These are phyloP conservation scores for Caradrina clavipalpis DNA, from an alignment of 2,888 invertebrate genomes.

Conservation along the genomic window DNA sequence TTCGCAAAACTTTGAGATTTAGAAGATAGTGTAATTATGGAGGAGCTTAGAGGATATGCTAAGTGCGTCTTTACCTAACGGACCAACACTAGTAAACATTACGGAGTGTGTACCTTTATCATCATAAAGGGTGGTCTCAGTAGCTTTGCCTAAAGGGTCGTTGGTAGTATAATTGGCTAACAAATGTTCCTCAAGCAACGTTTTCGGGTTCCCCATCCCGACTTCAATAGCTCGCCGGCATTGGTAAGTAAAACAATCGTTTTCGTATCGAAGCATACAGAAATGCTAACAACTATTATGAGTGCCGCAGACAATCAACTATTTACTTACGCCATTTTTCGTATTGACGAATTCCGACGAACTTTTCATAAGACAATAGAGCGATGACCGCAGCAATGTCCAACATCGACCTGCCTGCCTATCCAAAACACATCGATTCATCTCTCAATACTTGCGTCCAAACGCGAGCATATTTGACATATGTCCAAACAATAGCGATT, in stretches of 20 bases:
- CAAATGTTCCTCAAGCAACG: background rate
- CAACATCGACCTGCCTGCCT: slow-evolving; percentile 6
- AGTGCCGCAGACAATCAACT: slow-evolving; percentile 26
- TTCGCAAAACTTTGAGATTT: slow-evolving; percentile 35
- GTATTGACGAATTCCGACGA: slow-evolving; percentile 24
- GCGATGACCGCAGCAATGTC: slow-evolving; percentile 14
- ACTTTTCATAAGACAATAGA: slow-evolving; percentile 41
- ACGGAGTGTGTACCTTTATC: background rate
- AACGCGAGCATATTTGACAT: slow-evolving; percentile 55
- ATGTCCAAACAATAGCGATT: slow-evolving; percentile 50
- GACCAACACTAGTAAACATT: background rate
- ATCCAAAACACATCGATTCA: slow-evolving; percentile 41
- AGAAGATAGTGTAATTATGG: slow-evolving; percentile 41
- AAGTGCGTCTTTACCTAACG: background rate
- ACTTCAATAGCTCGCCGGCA: background rate
- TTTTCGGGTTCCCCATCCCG: background rate
- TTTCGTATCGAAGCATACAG: slow-evolving; percentile 9
- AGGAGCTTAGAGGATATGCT: slow-evolving; percentile 24
- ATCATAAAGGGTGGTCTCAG: background rate
- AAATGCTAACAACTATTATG: slow-evolving; percentile 20
- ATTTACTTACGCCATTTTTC: slow-evolving; percentile 24
- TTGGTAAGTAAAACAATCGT: slow-evolving; percentile 13
- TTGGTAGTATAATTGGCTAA: background rate
- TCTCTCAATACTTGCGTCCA: slow-evolving; percentile 33
- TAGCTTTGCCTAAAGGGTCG: background rate